A percentile compares a stretch with the other conserved stretches of the same genome.
These are phyloP conservation scores for Pemphredon lugubris DNA, from an alignment of 2,888 invertebrate species.

Conservation along the genomic window DNA sequence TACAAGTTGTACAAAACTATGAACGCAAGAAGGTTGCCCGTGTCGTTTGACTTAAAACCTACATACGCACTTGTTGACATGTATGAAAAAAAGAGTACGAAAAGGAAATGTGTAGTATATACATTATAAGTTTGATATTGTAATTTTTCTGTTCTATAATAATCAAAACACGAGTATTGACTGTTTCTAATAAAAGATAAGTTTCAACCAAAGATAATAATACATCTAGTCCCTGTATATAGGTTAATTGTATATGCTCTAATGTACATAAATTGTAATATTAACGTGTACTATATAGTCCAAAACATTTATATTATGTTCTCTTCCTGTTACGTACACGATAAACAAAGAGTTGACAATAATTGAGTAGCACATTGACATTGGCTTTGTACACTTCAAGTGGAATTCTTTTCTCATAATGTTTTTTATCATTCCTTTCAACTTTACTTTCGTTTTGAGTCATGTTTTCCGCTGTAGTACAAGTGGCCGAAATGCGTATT, in stretches of 20 bases:
- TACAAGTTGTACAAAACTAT: too few relatives aligned
- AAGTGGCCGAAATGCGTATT: neutral
- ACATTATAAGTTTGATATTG: neutral
- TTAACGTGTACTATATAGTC: conserved; percentile 15
- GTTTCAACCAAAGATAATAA: conserved; percentile 11
- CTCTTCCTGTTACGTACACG: conserved; percentile 11
- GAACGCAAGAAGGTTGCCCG: too few relatives aligned
- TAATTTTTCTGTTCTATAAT: neutral
- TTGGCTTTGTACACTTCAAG: conserved; percentile 49
- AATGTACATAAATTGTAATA: neutral
- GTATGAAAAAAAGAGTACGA: neutral
- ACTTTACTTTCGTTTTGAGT: conserved; percentile 13
- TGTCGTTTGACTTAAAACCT: too few relatives aligned
- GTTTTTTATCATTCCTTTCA: conserved; percentile 10
- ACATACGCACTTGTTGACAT: too few relatives aligned
- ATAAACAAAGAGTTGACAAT: conserved; percentile 38
- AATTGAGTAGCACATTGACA: conserved; percentile 56
- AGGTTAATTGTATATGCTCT: conserved; percentile 38
- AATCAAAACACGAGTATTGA: neutral
- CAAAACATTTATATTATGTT: conserved; percentile 17
- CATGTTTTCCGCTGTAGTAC: neutral
- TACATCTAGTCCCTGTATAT: conserved; percentile 9
- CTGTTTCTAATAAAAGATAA: conserved; percentile 6
- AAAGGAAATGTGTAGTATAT: neutral
- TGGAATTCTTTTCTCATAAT: conserved; percentile 27